phyloP scores from a whole-genome alignment of 64 coral and sea anemone genomes.

The Dendronephthya gigantea region DNA sequence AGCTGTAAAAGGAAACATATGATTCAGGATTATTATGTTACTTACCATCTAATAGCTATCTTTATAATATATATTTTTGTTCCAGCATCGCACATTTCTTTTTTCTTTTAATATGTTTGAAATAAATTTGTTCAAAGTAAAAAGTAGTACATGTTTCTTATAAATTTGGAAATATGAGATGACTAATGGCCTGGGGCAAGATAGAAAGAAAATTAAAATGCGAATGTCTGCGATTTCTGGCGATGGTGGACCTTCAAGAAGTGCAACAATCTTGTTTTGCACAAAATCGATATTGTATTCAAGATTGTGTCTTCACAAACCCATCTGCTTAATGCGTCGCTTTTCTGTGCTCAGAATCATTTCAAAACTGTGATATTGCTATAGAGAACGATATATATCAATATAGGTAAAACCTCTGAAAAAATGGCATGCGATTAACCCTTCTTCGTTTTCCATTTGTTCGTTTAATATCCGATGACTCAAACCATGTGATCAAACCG shows the following conservation, averaged over 20 bases:
- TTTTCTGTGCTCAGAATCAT: conserved; percentile 3
- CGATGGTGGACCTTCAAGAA: conserved; percentile 21
- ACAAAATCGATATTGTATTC: conserved; percentile 2
- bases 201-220: too few relatives aligned
- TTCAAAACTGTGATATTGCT: background rate
- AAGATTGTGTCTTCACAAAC: background rate
- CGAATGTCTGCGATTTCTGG: too few relatives aligned
- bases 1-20: too few relatives aligned
- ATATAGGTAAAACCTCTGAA: background rate
- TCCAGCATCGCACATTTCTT: too few relatives aligned
- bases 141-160: too few relatives aligned
- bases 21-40: too few relatives aligned
- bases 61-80: too few relatives aligned
- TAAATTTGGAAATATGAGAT: too few relatives aligned
- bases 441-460: background rate
- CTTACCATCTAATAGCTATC: too few relatives aligned
- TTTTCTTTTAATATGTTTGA: too few relatives aligned
- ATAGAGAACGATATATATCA: background rate
- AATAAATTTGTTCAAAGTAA: too few relatives aligned
- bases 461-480: background rate
- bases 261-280: background rate
- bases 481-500: background rate
- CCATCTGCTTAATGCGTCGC: background rate
- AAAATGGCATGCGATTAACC: background rate
- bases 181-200: too few relatives aligned